These are phyloP conservation scores for Forbesichthys agassizii DNA, from an alignment of 2,113 vertebrate genomes.

Conservation along the genomic window DNA sequence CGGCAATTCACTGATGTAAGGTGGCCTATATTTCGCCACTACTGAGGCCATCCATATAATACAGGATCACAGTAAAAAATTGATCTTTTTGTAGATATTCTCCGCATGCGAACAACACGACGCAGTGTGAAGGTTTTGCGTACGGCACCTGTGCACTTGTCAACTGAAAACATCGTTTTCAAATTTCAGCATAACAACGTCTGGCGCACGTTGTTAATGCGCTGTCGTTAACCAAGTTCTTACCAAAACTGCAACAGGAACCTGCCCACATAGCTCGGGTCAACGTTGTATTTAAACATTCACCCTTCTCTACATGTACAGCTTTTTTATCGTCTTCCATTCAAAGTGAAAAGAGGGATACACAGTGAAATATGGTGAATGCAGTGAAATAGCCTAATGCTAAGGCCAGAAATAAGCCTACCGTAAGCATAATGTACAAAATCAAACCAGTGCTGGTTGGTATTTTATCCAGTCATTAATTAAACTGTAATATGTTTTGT, in stretches of 20 bases:
- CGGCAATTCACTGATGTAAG: neutral
- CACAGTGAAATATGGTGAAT: neutral
- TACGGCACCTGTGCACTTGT: slow-evolving; percentile 52
- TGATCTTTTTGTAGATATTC: too few species aligned
- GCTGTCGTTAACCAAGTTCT: neutral
- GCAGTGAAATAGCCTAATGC: neutral
- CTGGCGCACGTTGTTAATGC: too few species aligned
- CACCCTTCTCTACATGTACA: slow-evolving; percentile 48
- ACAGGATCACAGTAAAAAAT: too few species aligned
- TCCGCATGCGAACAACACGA: slow-evolving; percentile 2
- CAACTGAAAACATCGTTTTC: slow-evolving; percentile 6
- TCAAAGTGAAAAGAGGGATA: neutral
- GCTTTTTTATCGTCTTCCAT: slow-evolving; percentile 2
- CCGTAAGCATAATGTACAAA: neutral
- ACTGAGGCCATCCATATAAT: too few species aligned
- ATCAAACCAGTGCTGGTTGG: neutral
- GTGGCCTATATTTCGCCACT: neutral
- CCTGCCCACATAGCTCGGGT: slow-evolving; percentile 31
- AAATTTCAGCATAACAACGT: too few species aligned
- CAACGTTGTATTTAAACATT: slow-evolving; percentile 35
- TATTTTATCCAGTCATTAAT: neutral
- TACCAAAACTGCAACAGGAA: slow-evolving; percentile 3
- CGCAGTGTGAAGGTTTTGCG: slow-evolving; percentile 8
- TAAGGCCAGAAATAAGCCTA: neutral
- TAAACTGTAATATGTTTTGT: too few species aligned